Evolutionary conservation across 2,888 invertebrate genomes (phyloP), one percentile per base, ranked within the genome.

Genomic region (Alentia gelatinosa): DNA sequence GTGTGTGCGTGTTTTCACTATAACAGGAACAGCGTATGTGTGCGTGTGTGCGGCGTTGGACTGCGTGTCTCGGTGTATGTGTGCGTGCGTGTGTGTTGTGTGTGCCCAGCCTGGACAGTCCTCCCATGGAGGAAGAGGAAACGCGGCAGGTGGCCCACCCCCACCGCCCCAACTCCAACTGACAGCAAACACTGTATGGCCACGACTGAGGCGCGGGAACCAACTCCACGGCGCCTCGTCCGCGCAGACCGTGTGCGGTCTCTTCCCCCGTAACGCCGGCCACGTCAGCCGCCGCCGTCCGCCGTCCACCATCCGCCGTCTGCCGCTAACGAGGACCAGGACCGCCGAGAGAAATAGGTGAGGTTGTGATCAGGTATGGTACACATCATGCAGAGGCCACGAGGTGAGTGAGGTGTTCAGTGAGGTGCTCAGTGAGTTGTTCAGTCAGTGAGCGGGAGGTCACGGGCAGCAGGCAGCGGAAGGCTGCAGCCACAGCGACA

Each of bases 271-370:
- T 19, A 7, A 7, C 7, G 47, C 47, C 47, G 47, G 47, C n/a
- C n/a, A n/a, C n/a, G 63, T 26, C 63, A 7, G 79, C 79, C 79
- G 39, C 79, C 39, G 79, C 79, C 79, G 9, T 9, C 79, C 79
- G 79, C 79, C 79, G 79, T 37, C 79, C 79, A 35, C 79, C 79
- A n/a, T n/a, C 86, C 86, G 50, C 26, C 86, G 33, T 23, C 86
- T 26, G 15, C 42, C 15, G 30, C 86, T 47, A 1, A 26, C 26
- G 30, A 30, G 47, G 3, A 26, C 42, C 30, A 3, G 33, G 42
- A 30, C n/a, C 50, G 86, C 42, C 26, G 30, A 15, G 15, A 86
- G 47, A 86, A 50, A 47, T 30, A 50, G 86, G 50, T 86, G 86
- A 86, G 86, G 86, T 79, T 37, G 79, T 35, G 9, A 35, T 79